Base-by-base conservation (phyloP, 2,113 vertebrate genomes). In the Semnornis frantzii region DNA sequence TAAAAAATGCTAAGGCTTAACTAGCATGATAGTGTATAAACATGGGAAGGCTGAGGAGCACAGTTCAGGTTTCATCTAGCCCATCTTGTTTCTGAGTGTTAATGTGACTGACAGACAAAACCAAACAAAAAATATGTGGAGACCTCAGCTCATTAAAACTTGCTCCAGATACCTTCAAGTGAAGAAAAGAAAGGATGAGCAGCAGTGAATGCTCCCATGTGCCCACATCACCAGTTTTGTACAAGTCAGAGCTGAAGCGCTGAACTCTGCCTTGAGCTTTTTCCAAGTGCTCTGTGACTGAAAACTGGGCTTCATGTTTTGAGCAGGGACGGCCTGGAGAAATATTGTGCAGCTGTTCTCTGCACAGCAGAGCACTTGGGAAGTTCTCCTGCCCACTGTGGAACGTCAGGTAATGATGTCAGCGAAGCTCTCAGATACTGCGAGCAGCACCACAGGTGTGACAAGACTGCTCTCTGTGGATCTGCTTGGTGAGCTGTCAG, bases 181-280 rank as follows among this genome's bases (percentile, higher is more conserved):
- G 52, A 31, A 70, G 62, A 44, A 65, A 44, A 33, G 17, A 12
- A 69, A 12, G 55, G 31, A 30, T 17, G 44, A 24, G 31, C 27
- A n/a, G 42, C n/a, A 85, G 42, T 7, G 17, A 52, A 12, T 17
- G 39, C 25, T 76, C 58, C 12, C 8, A 7, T 10, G 31, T 5
- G 15, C 0, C 0, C 6, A 1, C 21, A 1, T 10, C 5, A 28
- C 15, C 2, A 3, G 34, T 70, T 7, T 50, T 54, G 31, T 42
- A 42, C 4, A 13, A 37, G 16, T 42, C 63, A 65, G 62, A 69
- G n/a, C 31, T 46, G 1, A 21, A 31, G 58, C 6, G 8, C 34
- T 31, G n/a, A 74, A 28, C 24, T 21, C n/a, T 87, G 24, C 57
- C 24, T 50, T 34, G 65, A 66, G 54, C 30, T 76, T 68, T 28